Evolutionary conservation across 2,797 vertebrate genomes (phyloP).

Genomic region (Thunnus albacares): DNA sequence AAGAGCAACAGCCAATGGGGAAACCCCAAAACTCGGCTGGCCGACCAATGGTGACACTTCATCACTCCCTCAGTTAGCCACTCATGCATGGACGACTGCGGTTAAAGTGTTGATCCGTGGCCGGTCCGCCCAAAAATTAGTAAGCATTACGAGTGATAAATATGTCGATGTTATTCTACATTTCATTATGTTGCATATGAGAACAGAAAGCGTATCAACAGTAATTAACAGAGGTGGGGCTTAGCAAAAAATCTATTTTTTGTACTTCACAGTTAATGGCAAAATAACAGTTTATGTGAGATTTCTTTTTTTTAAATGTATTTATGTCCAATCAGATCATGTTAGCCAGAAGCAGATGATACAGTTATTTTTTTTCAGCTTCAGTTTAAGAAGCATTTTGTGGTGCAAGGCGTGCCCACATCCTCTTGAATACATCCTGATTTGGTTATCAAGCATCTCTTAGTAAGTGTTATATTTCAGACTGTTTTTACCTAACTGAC

Average conservation of each 20-base stretch:
- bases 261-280: not conserved
- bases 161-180: not conserved
- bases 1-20: too few relatives aligned
- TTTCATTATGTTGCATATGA: not conserved
- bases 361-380: not conserved
- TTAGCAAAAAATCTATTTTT: too few relatives aligned
- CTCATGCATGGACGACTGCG: too few relatives aligned
- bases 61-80: too few relatives aligned
- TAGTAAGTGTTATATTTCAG: conserved; percentile 7
- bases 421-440: conserved; percentile 18
- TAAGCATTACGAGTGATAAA: not conserved
- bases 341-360: too few relatives aligned
- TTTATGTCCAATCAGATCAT: too few relatives aligned
- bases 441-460: conserved; percentile 12
- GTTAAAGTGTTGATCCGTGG: too few relatives aligned
- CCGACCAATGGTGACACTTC: too few relatives aligned
- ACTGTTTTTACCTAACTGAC: not conserved
- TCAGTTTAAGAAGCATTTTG: conserved; percentile 9
- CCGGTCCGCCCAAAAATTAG: too few relatives aligned
- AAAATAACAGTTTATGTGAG: not conserved
- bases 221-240: not conserved
- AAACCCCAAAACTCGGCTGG: too few relatives aligned
- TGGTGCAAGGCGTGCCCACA: conserved; percentile 11
- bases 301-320: not conserved
- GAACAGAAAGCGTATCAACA: too few relatives aligned